Evolutionary conservation across 2,113 vertebrate genomes (phyloP).

Genomic region (Prunella himalayana): DNA sequence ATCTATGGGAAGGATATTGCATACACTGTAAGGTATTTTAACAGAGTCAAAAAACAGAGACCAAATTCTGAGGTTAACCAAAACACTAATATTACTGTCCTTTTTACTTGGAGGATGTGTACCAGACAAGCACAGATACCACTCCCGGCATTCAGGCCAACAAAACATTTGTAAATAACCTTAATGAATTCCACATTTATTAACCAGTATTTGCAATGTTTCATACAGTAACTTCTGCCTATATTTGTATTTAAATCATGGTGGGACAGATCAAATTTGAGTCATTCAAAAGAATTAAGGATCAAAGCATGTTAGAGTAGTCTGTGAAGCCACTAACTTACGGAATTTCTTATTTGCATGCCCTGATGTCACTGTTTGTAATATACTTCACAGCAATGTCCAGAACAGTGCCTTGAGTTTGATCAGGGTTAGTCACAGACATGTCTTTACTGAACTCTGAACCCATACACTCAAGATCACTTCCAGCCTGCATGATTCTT

Average conservation of each 20-base stretch:
- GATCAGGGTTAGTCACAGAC: background rate
- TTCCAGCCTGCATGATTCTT: background rate
- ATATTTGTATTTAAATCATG: background rate
- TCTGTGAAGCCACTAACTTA: background rate
- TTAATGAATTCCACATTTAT: background rate
- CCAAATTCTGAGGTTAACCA: background rate
- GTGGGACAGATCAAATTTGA: background rate
- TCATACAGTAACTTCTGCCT: background rate
- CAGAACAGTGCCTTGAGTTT: background rate
- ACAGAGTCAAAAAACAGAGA: background rate
- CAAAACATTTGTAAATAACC: background rate
- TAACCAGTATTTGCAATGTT: background rate
- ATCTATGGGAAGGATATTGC: background rate
- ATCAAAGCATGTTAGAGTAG: background rate
- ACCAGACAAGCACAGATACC: background rate
- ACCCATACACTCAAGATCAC: background rate
- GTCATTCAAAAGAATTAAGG: background rate
- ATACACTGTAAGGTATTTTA: background rate
- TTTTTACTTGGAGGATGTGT: background rate
- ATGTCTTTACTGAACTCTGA: background rate
- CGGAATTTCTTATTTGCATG: background rate
- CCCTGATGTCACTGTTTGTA: background rate
- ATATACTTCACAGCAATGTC: background rate
- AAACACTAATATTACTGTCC: background rate
- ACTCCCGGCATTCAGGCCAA: background rate